Evolutionary conservation across 2,113 vertebrate genomes (phyloP), one percentile per base, ranked within the genome.

Genomic region (Rostratula benghalensis): DNA sequence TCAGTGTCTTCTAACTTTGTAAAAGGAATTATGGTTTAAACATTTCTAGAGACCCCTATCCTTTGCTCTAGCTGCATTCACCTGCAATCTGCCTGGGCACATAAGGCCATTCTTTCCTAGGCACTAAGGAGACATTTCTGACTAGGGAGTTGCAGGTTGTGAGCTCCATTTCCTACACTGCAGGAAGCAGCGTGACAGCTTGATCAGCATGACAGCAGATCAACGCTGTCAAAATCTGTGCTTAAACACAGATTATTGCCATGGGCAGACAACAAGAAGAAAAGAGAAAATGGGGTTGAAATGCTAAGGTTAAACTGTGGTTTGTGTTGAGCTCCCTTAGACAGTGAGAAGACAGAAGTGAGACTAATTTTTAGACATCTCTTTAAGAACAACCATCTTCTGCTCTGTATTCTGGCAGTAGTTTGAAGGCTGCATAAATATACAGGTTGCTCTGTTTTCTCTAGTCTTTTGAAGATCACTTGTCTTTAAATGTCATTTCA

Each of bases 191-290:
- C 67, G 45, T 93, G 88, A 93, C 88, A 93, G 88, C 71, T 93
- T 73, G 82, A 95, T 75, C 90, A 94, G 67, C 63, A 64, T 25
- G 78, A 90, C 63, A 90, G 79, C 76, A 90, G 83, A 94, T 89
- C 86, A 64, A 6, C 30, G 18, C 79, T 94, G 76, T 79, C 73
- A 65, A 75, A 85, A 24, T 57, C 50, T 54, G 37, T 69, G 50
- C 68, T 89, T 76, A 93, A 92, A 83, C 13, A 48, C 11, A 67
- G 59, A 93, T 90, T 70, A 92, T 80, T 91, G 71, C 73, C 89
- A 83, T 2, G 15, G 71, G 28, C 63, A 97, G 88, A 69, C 61
- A 93, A 70, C 0, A 67, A 88, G 45, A 90, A 88, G 45, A 90
- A 83, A 59, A 92, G 51, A 68, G 45, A 92, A 94, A 86, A 63